A percentile compares a stretch with the other conserved stretches of the same genome.
phyloP scores from a whole-genome alignment of 2,797 vertebrate genomes.

The Helarctos malayanus region DNA sequence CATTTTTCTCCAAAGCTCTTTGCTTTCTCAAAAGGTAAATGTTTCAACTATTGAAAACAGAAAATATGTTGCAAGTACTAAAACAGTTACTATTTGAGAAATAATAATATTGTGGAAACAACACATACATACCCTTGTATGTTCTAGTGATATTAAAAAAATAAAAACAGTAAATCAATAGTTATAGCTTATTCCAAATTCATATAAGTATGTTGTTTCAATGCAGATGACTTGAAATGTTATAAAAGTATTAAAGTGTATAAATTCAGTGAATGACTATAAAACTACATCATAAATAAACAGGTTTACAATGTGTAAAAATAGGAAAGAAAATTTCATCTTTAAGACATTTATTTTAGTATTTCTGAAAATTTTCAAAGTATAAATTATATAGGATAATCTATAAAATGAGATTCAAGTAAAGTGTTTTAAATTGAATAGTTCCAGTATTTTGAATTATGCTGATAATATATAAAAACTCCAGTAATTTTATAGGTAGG shows the following conservation, averaged over 20 bases:
- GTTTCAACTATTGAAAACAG: not conserved
- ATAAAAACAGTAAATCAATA: not conserved
- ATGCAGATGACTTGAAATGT: not conserved
- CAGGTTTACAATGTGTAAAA: not conserved
- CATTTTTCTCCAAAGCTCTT: not conserved
- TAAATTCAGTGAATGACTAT: not conserved
- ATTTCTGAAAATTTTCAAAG: constrained; percentile 2
- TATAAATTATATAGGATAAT: not conserved
- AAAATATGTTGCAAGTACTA: not conserved
- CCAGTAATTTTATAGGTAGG: not conserved
- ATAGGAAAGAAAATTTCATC: not conserved
- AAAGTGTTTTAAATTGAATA: not conserved
- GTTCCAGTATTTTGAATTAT: not conserved
- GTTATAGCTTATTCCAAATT: not conserved
- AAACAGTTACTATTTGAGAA: not conserved
- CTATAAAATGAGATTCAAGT: not conserved
- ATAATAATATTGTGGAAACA: not conserved
- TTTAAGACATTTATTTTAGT: not conserved
- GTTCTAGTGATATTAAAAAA: not conserved
- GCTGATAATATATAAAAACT: not conserved
- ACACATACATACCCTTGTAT: not conserved
- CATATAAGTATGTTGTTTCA: not conserved
- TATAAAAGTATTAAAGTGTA: not conserved
- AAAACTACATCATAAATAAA: not conserved
- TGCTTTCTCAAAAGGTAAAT: not conserved